Conservation (phyloP, 2,113 vertebrate species). For the Heloderma charlesbogerti region DNA sequence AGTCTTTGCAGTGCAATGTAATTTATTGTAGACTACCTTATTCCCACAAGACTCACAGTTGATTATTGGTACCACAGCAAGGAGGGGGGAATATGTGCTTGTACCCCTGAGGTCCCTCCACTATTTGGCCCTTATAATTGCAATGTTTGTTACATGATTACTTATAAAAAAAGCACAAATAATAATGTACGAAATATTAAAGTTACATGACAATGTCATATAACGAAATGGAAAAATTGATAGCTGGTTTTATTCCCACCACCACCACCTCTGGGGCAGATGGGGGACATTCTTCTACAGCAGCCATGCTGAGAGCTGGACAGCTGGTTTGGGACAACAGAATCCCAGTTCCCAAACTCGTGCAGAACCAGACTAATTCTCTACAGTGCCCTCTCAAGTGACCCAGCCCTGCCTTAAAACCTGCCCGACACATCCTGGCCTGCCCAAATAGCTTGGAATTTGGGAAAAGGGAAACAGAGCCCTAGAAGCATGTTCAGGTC, state of each 20-base stretch:
- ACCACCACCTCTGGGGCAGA: too few relatives aligned
- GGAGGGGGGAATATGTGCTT: background rate
- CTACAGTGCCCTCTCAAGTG: background rate
- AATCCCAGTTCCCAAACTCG: background rate
- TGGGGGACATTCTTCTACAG: background rate
- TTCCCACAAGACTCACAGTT: background rate
- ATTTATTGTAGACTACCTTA: background rate
- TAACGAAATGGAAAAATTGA: background rate
- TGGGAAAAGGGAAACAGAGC: background rate
- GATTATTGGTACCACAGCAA: background rate
- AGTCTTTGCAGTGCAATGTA: background rate
- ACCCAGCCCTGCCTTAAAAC: background rate
- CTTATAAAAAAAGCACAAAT: background rate
- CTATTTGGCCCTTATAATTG: background rate
- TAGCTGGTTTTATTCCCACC: background rate
- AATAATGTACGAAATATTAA: background rate
- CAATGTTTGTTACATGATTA: too few relatives aligned
- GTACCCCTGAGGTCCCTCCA: background rate
- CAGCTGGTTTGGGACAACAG: background rate
- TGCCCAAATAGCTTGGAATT: background rate
- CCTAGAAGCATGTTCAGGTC: background rate
- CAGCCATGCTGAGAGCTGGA: background rate
- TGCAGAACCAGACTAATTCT: background rate
- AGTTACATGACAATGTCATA: background rate
- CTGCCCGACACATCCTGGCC: background rate